Evolutionary conservation across 2,888 invertebrate species (phyloP).

Genomic region (Drosophila setosimentum): DNA sequence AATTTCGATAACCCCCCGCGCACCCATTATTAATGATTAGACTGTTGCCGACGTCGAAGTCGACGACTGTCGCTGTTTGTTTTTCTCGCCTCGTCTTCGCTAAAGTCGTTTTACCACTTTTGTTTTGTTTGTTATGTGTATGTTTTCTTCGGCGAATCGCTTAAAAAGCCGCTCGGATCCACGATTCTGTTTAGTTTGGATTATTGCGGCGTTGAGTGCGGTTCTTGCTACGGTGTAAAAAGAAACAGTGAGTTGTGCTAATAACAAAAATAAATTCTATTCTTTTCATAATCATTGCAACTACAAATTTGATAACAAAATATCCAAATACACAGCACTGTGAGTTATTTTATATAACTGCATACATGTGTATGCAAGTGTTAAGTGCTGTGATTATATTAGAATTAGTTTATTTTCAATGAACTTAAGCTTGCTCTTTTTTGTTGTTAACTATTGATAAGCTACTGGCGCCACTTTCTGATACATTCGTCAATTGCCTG

Average conservation of each 20-base stretch:
- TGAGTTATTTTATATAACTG: neutral
- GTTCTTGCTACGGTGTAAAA: conserved; percentile 32
- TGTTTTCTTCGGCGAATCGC: conserved; percentile 35
- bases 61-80: conserved; percentile 14
- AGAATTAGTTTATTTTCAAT: conserved; percentile 2
- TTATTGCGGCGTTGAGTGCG: conserved; percentile 50
- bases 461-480: conserved; percentile 11
- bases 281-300: no score
- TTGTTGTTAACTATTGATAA: conserved; percentile 25
- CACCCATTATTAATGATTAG: conserved; percentile 13
- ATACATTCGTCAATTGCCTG: conserved; percentile 16
- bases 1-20: conserved; percentile 11
- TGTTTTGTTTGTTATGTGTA: conserved; percentile 12
- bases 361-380: neutral
- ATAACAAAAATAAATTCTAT: neutral
- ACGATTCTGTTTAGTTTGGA: conserved; percentile 59
- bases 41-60: neutral
- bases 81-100: conserved; percentile 18
- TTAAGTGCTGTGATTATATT: conserved; percentile 12
- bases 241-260: conserved; percentile 50
- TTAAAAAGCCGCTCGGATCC: conserved; percentile 50
- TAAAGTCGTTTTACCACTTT: conserved; percentile 1
- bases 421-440: neutral
- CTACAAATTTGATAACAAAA: neutral
- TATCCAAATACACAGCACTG: neutral